These are phyloP conservation scores for Lagodon rhomboides DNA, from an alignment of 2,797 vertebrate genomes.

Conservation along the genomic window DNA sequence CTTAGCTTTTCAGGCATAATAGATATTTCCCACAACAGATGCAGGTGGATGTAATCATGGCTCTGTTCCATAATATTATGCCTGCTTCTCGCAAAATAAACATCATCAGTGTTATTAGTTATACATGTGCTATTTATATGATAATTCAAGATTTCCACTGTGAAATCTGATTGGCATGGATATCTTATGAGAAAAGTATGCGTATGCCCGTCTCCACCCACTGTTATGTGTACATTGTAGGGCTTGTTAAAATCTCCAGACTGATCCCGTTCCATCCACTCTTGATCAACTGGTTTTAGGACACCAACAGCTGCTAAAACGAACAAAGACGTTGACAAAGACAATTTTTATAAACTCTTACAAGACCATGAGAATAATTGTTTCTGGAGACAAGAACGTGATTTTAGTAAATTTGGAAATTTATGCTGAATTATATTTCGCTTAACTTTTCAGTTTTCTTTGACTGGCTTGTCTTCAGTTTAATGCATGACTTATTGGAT, in stretches of 20 bases:
- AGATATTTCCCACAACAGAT: background rate
- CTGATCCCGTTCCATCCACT: background rate
- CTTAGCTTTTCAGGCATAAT: too few species aligned
- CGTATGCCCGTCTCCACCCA: background rate
- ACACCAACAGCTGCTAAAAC: conserved; percentile 38
- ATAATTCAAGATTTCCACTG: background rate
- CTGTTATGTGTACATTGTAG: background rate
- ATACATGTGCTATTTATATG: background rate
- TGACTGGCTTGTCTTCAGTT: background rate
- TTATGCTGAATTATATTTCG: background rate
- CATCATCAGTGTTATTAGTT: background rate
- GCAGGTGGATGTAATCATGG: background rate
- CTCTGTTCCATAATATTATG: background rate
- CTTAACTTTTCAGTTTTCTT: conserved; percentile 4
- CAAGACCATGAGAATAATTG: background rate
- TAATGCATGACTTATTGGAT: background rate
- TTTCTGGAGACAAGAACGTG: background rate
- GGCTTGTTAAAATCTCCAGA: background rate
- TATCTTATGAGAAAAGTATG: background rate
- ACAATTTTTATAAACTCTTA: background rate
- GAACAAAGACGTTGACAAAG: conserved; percentile 24
- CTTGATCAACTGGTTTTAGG: conserved; percentile 1
- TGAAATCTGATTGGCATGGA: background rate
- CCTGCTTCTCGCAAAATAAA: background rate
- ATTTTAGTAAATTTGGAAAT: background rate